Evolutionary conservation across 2,113 vertebrate species (phyloP), one percentile per base, ranked within the genome.

Genomic region (Gymnogyps californianus): DNA sequence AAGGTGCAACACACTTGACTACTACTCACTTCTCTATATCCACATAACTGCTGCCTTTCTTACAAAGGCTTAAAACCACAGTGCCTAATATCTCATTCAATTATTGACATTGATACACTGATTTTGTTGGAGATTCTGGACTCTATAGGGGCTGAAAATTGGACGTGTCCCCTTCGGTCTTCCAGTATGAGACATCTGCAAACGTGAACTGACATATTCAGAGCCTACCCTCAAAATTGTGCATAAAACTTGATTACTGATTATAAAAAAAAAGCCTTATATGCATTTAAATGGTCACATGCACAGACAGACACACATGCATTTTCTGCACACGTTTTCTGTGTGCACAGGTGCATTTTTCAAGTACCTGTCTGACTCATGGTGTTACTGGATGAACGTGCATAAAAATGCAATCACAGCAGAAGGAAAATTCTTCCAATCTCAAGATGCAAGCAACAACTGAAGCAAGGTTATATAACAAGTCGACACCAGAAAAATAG

Each of bases 361-460:
- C 36, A 84, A 92, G 61, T 59, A 92, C 77, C 80, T 84, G 64
- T 32, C 40, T 91, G 84, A 90, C 74, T 96, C 84, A 84, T 4
- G 7, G 17, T 66, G 44, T n/a, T 76, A 40, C 66, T n/a, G 34
- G 78, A 87, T 69, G 58, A 92, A 82, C 54, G 70, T 32, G 46
- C 42, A 77, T 47, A 58, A 51, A 93, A 89, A 61, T 11, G 54
- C 84, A 51, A 36, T 47, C 84, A 44, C 61, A 79, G 92, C 19
- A n/a, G 80, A 65, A 92, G 40, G 51, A 81, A 94, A 82, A 42
- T 19, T 55, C 67, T 74, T 52, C 52, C 13, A 1, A 46, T 59
- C 69, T 52, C n/a, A 29, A 81, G 80, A 93, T 9, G 49, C 51
- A 93, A 80, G 20, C 49, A 55, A 29, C 51, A 49, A 89, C 36